Evolutionary conservation across 1,140 invertebrate genomes (phyloP), one percentile per base, ranked within the genome.

Genomic region (Cydia pomonella): DNA sequence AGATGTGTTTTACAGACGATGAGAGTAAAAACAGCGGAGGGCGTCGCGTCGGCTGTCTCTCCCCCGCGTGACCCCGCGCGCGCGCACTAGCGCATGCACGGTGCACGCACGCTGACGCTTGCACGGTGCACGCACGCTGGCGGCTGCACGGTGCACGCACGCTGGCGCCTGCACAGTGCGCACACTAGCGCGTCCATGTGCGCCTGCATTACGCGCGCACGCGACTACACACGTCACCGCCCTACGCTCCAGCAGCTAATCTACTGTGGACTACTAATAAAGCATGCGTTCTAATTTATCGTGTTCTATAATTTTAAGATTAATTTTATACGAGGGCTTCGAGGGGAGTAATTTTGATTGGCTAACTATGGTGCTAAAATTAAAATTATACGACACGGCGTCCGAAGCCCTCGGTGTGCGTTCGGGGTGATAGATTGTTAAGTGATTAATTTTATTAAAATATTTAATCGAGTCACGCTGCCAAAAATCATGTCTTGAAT

Each of bases 41-140:
- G 76, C 88, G 90, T 86, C 87, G 89, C 86, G 89, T 91, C 91
- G 91, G 91, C 75, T 93, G 91, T 87, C 83, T 93, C 64, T 92
- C 89, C 87, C 90, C 91, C 84, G 88, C 90, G 90, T 91, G 90
- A 92, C 83, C 85, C 83, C 75, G 82, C 85, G 74, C 85, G 87
- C 66, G 82, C 87, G 9, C 90, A 92, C 77, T 92, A 87, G 79
- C 83, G 53, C 16, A 62, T 16, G 16, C n/a, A 3, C 47, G 3
- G 59, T 23, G 47, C 74, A 41, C 50, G 33, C 23, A 6, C 62
- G 2, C 21, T 9, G 10, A 12, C 41, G 13, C 41, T 2, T 21
- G 18, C 21, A 10, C 38, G 69, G 1, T n/a, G 69, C 69, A 9
- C 29, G 38, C 38, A 10, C 38, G 23, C 69, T 41, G 0, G 38